Percentiles rank a stretch among this genome's conserved stretches.
phyloP scores from a whole-genome alignment of 1,140 invertebrate genomes.

The Drosophila equinoxialis region DNA sequence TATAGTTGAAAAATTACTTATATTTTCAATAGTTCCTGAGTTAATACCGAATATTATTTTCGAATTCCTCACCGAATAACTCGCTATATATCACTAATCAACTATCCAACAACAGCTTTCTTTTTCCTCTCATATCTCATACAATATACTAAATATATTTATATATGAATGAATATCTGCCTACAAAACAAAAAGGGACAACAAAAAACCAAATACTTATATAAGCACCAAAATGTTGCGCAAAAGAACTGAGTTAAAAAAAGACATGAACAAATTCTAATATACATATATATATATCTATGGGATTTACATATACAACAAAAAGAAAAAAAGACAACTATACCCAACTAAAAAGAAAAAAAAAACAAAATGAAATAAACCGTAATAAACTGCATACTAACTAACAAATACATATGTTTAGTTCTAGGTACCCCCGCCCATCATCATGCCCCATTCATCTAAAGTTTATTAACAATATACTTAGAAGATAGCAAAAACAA shows the following conservation, averaged over 20 bases:
- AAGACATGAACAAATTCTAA: constrained; percentile 69
- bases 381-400: constrained; percentile 6
- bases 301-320: constrained; percentile 27
- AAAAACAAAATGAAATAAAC: constrained; percentile 16
- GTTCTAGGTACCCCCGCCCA: constrained; percentile 44
- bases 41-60: constrained; percentile 54
- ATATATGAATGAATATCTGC: constrained; percentile 33
- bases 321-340: constrained; percentile 24
- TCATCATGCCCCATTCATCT: constrained; percentile 8
- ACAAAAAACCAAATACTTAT: constrained; percentile 39
- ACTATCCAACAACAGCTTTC: constrained; percentile 26
- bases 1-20: background rate
- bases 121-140: constrained; percentile 30
- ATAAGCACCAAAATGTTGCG: constrained; percentile 76
- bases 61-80: constrained; percentile 70
- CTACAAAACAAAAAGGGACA: constrained; percentile 33
- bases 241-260: constrained; percentile 77
- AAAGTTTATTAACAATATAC: constrained; percentile 15
- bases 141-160: constrained; percentile 15
- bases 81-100: constrained; percentile 50
- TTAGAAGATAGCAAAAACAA: background rate
- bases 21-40: constrained; percentile 29
- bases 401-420: constrained; percentile 32
- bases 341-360: constrained; percentile 20
- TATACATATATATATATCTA: constrained; percentile 38